Evolutionary conservation across 1,140 invertebrate genomes (phyloP).

Genomic region (Pinna nobilis): DNA sequence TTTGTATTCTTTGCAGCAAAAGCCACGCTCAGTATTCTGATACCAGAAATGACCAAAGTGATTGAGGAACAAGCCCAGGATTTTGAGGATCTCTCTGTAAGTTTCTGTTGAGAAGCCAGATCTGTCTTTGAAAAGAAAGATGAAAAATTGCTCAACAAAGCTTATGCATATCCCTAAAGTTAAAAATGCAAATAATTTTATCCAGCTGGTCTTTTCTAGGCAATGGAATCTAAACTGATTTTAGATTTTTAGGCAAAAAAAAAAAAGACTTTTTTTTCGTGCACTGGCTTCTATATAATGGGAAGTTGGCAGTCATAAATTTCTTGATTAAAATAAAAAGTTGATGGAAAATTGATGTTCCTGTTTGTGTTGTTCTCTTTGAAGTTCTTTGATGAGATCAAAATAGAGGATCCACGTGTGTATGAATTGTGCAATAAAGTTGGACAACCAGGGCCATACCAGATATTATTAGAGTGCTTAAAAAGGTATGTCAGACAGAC

Average conservation of each 20-base stretch:
- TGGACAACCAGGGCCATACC: slow-evolving; percentile 95
- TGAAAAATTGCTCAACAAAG: no score
- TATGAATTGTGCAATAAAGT: slow-evolving; percentile 95
- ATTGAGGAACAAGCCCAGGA: slow-evolving; percentile 61
- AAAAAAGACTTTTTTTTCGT: no score
- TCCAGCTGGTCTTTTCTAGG: no score
- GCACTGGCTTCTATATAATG: neutral
- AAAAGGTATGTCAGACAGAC: slow-evolving; percentile 83
- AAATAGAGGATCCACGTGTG: slow-evolving; percentile 94
- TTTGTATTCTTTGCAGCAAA: slow-evolving; percentile 77
- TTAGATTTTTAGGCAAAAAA: no score
- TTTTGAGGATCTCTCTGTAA: slow-evolving; percentile 61
- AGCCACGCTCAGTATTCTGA: slow-evolving; percentile 92
- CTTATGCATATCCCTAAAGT: no score
- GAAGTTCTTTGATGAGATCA: slow-evolving; percentile 94
- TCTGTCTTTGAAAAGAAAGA: no score
- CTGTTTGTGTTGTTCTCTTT: slow-evolving; percentile 52
- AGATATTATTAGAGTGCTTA: slow-evolving; percentile 93
- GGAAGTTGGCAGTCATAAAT: neutral
- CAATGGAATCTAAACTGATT: no score
- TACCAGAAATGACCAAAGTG: slow-evolving; percentile 92
- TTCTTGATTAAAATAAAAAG: neutral
- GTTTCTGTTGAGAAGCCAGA: no score
- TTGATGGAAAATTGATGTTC: neutral
- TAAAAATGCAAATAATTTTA: no score